Evolutionary conservation across 2,888 invertebrate species (phyloP).

Genomic region (Dendrolimus pini): DNA sequence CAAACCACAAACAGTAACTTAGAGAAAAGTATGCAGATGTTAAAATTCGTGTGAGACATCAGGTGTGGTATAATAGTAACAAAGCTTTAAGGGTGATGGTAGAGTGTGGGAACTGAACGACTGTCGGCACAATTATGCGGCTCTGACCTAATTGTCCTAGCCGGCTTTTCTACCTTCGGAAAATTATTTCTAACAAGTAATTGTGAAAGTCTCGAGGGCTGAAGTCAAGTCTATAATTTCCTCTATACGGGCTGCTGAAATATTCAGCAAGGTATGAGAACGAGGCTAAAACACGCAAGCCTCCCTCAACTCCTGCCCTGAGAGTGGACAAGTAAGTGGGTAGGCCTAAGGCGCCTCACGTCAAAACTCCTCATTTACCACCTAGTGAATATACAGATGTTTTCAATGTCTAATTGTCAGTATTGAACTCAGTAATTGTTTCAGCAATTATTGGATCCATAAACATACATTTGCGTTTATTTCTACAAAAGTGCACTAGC

Average conservation of each 20-base stretch:
- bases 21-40: neutral
- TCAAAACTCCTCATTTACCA: constrained; percentile 23
- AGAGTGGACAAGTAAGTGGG: constrained; percentile 28
- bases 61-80: constrained; percentile 23
- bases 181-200: constrained; percentile 47
- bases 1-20: too few relatives aligned
- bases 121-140: constrained; percentile 41
- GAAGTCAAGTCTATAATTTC: constrained; percentile 59
- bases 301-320: constrained; percentile 18
- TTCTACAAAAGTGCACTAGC: too few relatives aligned
- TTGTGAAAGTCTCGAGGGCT: constrained; percentile 37
- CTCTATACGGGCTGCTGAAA: constrained; percentile 48
- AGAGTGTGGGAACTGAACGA: constrained; percentile 42
- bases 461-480: neutral
- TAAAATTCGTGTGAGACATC: constrained; percentile 15
- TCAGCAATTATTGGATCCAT: constrained; percentile 4
- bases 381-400: constrained; percentile 42
- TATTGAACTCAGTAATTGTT: constrained; percentile 8
- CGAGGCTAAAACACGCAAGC: constrained; percentile 33
- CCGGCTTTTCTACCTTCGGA: constrained; percentile 30
- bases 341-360: constrained; percentile 17
- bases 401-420: constrained; percentile 23
- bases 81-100: constrained; percentile 35
- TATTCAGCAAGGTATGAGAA: constrained; percentile 62
- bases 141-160: constrained; percentile 48